A percentile compares a stretch with the other conserved stretches of the same genome.
Evolutionary conservation across 2,888 invertebrate species (phyloP).

Genomic region (Blomia tropicalis): DNA sequence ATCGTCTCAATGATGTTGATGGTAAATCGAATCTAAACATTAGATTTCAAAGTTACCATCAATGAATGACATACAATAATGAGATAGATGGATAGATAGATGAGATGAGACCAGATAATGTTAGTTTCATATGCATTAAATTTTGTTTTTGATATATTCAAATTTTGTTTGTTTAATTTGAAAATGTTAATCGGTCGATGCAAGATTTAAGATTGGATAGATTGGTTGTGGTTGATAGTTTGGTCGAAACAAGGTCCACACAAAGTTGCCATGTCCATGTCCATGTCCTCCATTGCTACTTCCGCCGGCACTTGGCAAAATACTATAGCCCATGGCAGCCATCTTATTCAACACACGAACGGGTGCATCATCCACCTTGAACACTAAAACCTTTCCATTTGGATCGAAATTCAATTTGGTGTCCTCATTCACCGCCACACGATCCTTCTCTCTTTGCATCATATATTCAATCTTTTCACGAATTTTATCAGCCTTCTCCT

Average conservation of each 20-base stretch:
- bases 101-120: no score
- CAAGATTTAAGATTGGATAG: slow-evolving; percentile 17
- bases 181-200: slow-evolving; percentile 2
- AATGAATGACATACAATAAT: no score
- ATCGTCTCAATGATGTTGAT: no score
- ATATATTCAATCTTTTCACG: slow-evolving; percentile 18
- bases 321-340: slow-evolving; percentile 16
- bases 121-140: no score
- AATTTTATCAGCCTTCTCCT: slow-evolving; percentile 17
- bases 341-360: slow-evolving; percentile 21
- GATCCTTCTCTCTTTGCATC: slow-evolving; percentile 16
- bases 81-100: no score
- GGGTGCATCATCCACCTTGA: slow-evolving; percentile 23
- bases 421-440: slow-evolving; percentile 16
- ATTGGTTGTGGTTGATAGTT: slow-evolving; percentile 16
- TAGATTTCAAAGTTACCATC: no score
- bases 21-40: no score
- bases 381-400: slow-evolving; percentile 18
- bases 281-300: not conserved
- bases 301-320: slow-evolving; percentile 19
- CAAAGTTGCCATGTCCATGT: not conserved
- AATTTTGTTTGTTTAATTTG: no score
- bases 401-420: slow-evolving; percentile 23
- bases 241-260: slow-evolving; percentile 21
- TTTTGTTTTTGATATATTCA: no score